Evolutionary conservation across 1,140 invertebrate species (phyloP), one percentile per base, ranked within the genome.

Genomic region (Laupala kohalensis): DNA sequence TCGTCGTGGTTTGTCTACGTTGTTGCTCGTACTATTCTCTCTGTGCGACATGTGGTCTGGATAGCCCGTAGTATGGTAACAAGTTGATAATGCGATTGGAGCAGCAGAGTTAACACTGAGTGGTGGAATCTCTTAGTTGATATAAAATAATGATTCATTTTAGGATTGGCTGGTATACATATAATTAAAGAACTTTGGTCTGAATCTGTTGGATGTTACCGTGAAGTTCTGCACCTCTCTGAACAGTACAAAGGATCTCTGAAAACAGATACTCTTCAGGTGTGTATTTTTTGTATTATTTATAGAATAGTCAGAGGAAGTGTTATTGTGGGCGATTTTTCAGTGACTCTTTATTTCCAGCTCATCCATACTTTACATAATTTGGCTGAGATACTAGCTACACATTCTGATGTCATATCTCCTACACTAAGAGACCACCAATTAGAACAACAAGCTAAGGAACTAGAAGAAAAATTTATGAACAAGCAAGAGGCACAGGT

Each of bases 351-450:
- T 25, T 65, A 23, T 25, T 77, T 84, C 28, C 79, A 86, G 74
- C 82, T 86, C 74, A 84, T 92, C 27, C 91, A 93, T 79, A 84
- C 89, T 0, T 77, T 90, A 68, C 82, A 89, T 74, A 93, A 93
- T 78, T 78, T 92, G 26, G 77, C 83, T 9, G 84, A 89, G 77
- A 72, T 86, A 3, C 65, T 86, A 4, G 78, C 81, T 77, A 69
- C 77, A 77, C 66, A 74, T 63, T 69, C 76, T 73, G 63, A 77
- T 15, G 78, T 76, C 6, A 77, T 86, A 5, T 76, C 80, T 6
- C 83, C 80, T 19, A 88, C 86, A 9, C 78, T 88, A 3, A 76
- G 83, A 37, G 87, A 88, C 75, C 76, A 76, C 27, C 76, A 76
- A 4, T 80, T 89, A 19, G 75, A 75, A 71, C 72, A 82, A 28